Percentiles rank a stretch among this genome's conserved stretches.
Conservation (phyloP, 1,140 invertebrate genomes). For the Littorina saxatilis region DNA sequence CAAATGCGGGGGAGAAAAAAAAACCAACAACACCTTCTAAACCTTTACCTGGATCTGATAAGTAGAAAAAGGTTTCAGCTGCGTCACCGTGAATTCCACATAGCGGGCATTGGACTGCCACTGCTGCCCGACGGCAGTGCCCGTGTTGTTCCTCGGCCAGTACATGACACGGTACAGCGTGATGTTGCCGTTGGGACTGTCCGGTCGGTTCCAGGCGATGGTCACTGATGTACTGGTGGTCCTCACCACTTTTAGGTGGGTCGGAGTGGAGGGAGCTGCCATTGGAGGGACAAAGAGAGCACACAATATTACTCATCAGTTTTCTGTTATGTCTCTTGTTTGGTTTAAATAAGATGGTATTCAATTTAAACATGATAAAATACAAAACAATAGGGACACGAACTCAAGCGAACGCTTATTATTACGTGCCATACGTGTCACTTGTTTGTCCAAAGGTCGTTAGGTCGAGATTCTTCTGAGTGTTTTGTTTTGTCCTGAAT, state of each 20-base stretch:
- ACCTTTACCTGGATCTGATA: slow-evolving; percentile 4
- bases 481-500: too few species aligned
- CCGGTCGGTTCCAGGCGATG: slow-evolving; percentile 52
- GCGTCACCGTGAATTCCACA: background rate
- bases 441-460: too few species aligned
- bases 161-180: slow-evolving; percentile 50
- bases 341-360: too few species aligned
- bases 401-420: too few species aligned
- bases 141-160: slow-evolving; percentile 28
- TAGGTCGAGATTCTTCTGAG: too few species aligned
- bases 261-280: slow-evolving; percentile 50
- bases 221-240: slow-evolving; percentile 47
- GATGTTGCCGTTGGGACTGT: slow-evolving; percentile 39
- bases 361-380: too few species aligned
- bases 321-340: too few species aligned
- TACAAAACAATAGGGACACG: too few species aligned
- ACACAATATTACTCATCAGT: too few species aligned
- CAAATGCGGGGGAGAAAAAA: too few species aligned
- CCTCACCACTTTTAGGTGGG: slow-evolving; percentile 39
- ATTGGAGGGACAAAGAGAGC: background rate
- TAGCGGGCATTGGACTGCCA: background rate
- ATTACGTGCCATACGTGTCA: too few species aligned
- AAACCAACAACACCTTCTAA: too few species aligned
- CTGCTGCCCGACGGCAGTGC: background rate
- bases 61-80: background rate